Conservation (phyloP, 2,113 vertebrate species). For the Siphamia tubifer region DNA sequence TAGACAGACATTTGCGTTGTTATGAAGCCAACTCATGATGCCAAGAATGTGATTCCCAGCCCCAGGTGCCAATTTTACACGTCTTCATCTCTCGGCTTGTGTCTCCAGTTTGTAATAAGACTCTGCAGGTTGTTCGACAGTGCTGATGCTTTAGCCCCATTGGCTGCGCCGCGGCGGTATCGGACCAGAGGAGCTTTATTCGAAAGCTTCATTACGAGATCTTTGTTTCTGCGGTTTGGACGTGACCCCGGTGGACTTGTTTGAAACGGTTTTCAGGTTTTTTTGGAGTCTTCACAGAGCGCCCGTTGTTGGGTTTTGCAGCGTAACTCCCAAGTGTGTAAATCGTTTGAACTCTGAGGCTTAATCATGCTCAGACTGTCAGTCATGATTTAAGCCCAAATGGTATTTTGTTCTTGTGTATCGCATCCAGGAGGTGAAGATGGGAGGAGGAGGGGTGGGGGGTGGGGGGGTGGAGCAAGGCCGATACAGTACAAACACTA, state of each 20-base stretch:
- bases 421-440: not conserved
- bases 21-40: not conserved
- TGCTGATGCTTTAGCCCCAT: not conserved
- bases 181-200: not conserved
- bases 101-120: not conserved
- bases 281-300: not conserved
- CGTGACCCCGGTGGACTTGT: constrained; percentile 2
- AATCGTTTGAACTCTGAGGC: constrained; percentile 19
- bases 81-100: not conserved
- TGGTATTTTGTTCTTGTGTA: not conserved
- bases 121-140: not conserved
- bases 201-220: not conserved
- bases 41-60: not conserved
- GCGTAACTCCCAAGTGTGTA: not conserved
- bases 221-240: not conserved
- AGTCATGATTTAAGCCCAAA: constrained; percentile 13
- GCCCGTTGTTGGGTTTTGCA: not conserved
- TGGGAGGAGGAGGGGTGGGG: not conserved
- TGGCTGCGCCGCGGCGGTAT: not conserved
- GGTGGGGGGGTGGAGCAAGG: no score
- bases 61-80: not conserved
- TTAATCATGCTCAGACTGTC: constrained; percentile 13
- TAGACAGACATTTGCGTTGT: no score
- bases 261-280: constrained; percentile 23
- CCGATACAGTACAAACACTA: not conserved